A percentile compares a stretch with the other conserved stretches of the same genome.
Conservation (phyloP, 2,888 invertebrate species). For the Pterobdella sp. region DNA sequence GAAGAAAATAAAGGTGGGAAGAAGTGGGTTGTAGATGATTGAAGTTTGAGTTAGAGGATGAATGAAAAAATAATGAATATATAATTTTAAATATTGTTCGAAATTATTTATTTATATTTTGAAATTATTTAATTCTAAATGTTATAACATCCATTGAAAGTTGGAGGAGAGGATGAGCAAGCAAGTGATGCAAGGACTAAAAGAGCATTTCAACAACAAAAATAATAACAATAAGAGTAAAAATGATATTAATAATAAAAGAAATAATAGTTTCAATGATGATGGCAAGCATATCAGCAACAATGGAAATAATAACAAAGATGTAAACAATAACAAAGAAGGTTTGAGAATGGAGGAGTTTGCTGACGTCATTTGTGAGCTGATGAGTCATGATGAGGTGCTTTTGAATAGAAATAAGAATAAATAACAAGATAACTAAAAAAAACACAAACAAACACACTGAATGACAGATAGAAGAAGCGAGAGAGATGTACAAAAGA, state of each 20-base stretch:
- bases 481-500: too few relatives aligned
- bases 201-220: background rate
- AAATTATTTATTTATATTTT: too few relatives aligned
- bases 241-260: background rate
- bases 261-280: background rate
- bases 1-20: background rate
- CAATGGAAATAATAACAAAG: background rate
- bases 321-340: too few relatives aligned
- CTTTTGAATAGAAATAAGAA: too few relatives aligned
- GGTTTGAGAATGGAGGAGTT: too few relatives aligned
- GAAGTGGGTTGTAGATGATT: background rate
- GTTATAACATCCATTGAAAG: too few relatives aligned
- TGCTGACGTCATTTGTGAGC: background rate
- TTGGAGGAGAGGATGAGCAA: background rate
- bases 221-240: background rate
- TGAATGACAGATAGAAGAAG: too few relatives aligned
- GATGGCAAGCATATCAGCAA: background rate
- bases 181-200: background rate
- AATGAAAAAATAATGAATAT: background rate
- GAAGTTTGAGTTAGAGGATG: background rate
- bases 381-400: background rate
- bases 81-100: too few relatives aligned
- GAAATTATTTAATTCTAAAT: too few relatives aligned
- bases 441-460: too few relatives aligned
- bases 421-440: too few relatives aligned